Evolutionary conservation across 2,797 vertebrate species (phyloP).

Genomic region (Sebastes iracundus): DNA sequence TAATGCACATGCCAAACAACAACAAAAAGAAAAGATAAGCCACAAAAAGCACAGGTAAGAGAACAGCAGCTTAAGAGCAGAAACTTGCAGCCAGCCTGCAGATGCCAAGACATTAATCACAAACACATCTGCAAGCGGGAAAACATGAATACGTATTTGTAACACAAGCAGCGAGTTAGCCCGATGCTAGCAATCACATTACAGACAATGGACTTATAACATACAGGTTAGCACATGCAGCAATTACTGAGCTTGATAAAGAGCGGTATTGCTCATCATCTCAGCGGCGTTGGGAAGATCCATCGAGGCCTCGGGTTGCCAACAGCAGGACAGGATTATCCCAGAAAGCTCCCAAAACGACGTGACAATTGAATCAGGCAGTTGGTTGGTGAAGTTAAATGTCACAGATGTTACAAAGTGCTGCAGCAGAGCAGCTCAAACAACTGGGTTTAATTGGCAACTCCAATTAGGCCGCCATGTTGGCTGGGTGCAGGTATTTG

Average conservation of each 20-base stretch:
- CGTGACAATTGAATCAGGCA: too few species aligned
- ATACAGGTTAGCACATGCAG: not conserved
- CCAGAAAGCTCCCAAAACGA: too few species aligned
- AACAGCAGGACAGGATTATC: not conserved
- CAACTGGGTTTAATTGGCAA: not conserved
- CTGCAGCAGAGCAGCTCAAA: not conserved
- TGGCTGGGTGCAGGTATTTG: not conserved
- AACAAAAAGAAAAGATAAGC: not conserved
- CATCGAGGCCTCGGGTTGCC: not conserved
- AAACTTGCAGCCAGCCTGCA: not conserved
- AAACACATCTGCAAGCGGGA: not conserved
- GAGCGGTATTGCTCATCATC: not conserved
- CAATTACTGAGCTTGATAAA: not conserved
- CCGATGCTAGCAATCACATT: not conserved
- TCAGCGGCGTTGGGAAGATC: not conserved
- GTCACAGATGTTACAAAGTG: not conserved
- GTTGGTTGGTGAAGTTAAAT: too few species aligned
- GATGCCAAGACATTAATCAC: not conserved
- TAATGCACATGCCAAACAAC: not conserved
- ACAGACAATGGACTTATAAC: not conserved
- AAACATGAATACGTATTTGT: not conserved
- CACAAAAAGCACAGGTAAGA: not conserved
- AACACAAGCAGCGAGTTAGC: not conserved
- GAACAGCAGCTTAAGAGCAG: not conserved
- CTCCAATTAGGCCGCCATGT: not conserved